Conservation (phyloP, 2,888 invertebrate species). For the Leptarthrus brevirostris region DNA sequence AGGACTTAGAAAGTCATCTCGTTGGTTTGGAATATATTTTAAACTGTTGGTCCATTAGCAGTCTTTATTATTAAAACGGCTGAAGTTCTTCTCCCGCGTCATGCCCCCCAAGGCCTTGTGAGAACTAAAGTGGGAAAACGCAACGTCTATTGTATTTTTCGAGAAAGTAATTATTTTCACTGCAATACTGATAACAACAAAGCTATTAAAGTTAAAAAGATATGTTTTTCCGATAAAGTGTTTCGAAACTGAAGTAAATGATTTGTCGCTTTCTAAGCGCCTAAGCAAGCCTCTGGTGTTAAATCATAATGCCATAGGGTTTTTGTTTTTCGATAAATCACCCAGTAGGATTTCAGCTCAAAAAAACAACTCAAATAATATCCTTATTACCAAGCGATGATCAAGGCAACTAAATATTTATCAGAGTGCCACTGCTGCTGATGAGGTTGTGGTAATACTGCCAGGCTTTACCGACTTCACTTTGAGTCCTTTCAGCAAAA, state of each 20-base stretch:
- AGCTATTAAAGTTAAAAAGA: too few species aligned
- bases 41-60: too few species aligned
- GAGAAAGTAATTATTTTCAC: too few species aligned
- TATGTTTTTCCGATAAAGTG: neutral
- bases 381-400: slow-evolving; percentile 20
- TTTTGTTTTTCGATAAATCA: slow-evolving; percentile 21
- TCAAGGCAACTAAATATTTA: slow-evolving; percentile 26
- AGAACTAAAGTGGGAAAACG: too few species aligned
- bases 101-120: too few species aligned
- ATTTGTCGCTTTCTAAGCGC: slow-evolving; percentile 14
- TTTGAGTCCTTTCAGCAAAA: slow-evolving; percentile 6
- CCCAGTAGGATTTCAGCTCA: neutral
- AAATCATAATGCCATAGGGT: slow-evolving; percentile 20
- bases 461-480: neutral
- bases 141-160: too few species aligned
- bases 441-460: neutral
- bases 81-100: too few species aligned
- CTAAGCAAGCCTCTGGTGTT: neutral
- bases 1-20: too few species aligned
- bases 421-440: neutral
- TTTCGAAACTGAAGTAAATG: neutral
- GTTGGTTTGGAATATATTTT: too few species aligned
- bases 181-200: too few species aligned
- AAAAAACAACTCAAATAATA: slow-evolving; percentile 15
- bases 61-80: too few species aligned